Conservation (phyloP, 1,140 invertebrate species). For the Panagrolaimus sp. region DNA sequence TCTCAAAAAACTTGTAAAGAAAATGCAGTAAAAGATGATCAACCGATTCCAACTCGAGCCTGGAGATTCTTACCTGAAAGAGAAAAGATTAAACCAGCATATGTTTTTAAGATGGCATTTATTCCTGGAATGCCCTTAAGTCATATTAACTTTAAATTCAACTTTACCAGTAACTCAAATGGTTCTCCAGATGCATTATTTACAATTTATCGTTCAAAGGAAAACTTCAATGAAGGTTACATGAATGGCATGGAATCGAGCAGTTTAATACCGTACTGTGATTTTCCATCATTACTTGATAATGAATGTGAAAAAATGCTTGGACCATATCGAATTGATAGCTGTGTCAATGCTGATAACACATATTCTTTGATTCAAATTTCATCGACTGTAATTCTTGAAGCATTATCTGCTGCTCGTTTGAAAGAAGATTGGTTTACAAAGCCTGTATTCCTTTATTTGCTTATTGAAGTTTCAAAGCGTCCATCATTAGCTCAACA, state of each 20-base stretch:
- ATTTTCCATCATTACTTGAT: background rate
- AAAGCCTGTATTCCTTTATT: background rate
- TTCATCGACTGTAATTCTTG: background rate
- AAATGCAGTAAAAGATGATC: background rate
- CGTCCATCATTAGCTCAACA: background rate
- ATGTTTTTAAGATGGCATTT: constrained; percentile 12
- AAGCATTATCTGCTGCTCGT: background rate
- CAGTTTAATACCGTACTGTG: background rate
- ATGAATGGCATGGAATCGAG: background rate
- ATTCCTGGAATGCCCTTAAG: background rate
- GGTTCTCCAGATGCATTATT: background rate
- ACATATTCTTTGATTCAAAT: background rate
- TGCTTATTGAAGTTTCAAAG: background rate
- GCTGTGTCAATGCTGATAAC: background rate
- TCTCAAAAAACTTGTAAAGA: background rate
- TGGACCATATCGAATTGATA: background rate
- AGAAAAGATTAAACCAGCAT: background rate
- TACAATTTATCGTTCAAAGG: background rate
- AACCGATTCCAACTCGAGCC: background rate
- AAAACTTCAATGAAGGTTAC: too few relatives aligned
- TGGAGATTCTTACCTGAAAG: constrained; percentile 1
- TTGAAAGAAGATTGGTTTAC: constrained; percentile 11
- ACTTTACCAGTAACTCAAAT: background rate
- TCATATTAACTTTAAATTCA: constrained; percentile 11
- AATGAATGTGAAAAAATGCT: background rate